Conservation (phyloP, 2,113 vertebrate genomes). For the Burhinus bistriatus region DNA sequence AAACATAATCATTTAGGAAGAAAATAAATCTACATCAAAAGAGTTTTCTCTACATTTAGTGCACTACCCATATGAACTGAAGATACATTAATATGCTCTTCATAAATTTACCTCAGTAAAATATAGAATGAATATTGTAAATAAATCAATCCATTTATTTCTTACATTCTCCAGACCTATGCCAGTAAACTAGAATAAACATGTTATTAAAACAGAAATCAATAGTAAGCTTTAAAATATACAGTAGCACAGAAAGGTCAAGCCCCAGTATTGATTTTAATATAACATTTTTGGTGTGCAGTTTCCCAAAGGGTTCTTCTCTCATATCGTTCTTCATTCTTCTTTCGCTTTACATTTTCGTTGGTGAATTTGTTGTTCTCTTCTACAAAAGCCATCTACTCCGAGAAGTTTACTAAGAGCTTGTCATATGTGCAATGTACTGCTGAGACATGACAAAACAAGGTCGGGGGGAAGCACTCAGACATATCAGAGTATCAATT, state of each 20-base stretch:
- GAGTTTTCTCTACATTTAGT: neutral
- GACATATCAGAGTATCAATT: neutral
- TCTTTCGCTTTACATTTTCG: slow-evolving; percentile 60
- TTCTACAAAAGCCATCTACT: slow-evolving; percentile 7
- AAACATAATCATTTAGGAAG: neutral
- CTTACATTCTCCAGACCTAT: slow-evolving; percentile 49
- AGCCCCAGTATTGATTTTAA: slow-evolving; percentile 75
- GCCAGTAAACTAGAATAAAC: slow-evolving; percentile 76
- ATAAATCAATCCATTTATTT: slow-evolving; percentile 46
- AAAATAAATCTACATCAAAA: neutral
- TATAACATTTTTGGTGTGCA: slow-evolving; percentile 65
- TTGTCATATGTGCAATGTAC: neutral
- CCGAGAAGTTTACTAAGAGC: slow-evolving; percentile 15
- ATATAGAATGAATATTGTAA: slow-evolving; percentile 5
- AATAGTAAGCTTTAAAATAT: slow-evolving; percentile 74
- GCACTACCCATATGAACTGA: neutral
- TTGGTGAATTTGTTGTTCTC: slow-evolving; percentile 36
- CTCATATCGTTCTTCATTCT: slow-evolving; percentile 71
- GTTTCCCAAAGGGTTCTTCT: slow-evolving; percentile 75
- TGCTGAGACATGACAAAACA: neutral
- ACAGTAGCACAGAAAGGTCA: slow-evolving; percentile 73
- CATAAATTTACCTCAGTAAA: neutral
- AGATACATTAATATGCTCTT: neutral
- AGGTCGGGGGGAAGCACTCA: neutral
- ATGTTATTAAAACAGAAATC: slow-evolving; percentile 77